phyloP scores from a whole-genome alignment of 2,797 vertebrate species.

The Lepus oiostolus region DNA sequence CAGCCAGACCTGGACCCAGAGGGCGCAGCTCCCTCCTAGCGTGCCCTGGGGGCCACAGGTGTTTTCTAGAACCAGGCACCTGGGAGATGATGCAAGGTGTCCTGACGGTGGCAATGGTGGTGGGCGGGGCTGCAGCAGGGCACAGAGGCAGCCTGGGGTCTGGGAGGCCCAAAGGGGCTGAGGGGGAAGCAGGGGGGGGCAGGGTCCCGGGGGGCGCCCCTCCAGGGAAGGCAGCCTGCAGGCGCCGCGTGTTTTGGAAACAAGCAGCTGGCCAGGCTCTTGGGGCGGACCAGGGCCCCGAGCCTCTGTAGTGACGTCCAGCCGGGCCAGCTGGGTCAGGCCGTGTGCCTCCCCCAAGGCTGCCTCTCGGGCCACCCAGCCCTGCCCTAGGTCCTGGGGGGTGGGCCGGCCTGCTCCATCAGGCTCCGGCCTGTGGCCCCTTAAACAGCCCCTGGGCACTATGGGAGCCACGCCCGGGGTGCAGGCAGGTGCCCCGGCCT shows the following conservation, averaged over 20 bases:
- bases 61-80: neutral
- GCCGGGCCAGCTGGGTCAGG: neutral
- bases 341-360: neutral
- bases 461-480: neutral
- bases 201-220: neutral
- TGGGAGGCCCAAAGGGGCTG: neutral
- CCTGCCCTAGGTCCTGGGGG: neutral
- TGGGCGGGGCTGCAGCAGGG: neutral
- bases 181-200: neutral
- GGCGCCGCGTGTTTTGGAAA: conserved; percentile 60
- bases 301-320: conserved; percentile 7
- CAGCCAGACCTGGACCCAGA: no score
- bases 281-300: neutral
- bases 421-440: neutral
- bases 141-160: neutral
- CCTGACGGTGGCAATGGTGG: neutral
- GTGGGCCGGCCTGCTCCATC: neutral
- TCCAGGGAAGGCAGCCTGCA: neutral
- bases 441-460: neutral
- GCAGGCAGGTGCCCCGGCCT: neutral
- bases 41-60: no score
- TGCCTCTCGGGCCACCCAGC: neutral
- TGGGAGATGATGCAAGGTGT: conserved; percentile 74
- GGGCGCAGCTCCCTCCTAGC: neutral
- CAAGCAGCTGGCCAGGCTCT: neutral